Evolutionary conservation across 2,888 invertebrate species (phyloP).

Genomic region (Galerucella calmariensis): DNA sequence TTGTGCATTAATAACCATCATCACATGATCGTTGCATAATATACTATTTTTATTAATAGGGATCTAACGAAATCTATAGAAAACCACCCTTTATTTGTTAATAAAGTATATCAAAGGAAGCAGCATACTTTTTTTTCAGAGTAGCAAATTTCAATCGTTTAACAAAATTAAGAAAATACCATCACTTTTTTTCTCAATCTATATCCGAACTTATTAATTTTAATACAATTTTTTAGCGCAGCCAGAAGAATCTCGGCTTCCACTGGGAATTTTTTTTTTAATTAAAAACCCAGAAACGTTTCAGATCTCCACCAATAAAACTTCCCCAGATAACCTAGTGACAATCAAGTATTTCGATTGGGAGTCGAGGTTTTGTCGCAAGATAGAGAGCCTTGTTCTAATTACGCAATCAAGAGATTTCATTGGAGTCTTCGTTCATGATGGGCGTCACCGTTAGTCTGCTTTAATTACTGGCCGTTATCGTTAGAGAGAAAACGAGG

Average conservation of each 20-base stretch:
- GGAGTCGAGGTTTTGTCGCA: slow-evolving; percentile 54
- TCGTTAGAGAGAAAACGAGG: slow-evolving; percentile 30
- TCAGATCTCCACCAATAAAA: slow-evolving; percentile 32
- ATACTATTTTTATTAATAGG: too few relatives aligned
- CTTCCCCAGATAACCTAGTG: slow-evolving; percentile 52
- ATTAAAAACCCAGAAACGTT: slow-evolving; percentile 25
- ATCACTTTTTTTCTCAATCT: background rate
- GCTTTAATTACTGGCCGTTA: slow-evolving; percentile 63
- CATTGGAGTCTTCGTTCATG: slow-evolving; percentile 58
- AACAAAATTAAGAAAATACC: too few relatives aligned
- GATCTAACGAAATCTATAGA: too few relatives aligned
- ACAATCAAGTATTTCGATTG: slow-evolving; percentile 59
- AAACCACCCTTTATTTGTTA: too few relatives aligned
- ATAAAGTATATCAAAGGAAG: too few relatives aligned
- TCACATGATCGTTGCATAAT: too few relatives aligned
- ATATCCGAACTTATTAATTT: background rate
- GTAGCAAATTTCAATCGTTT: too few relatives aligned
- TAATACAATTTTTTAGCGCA: background rate
- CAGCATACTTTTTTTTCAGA: too few relatives aligned
- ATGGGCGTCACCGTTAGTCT: slow-evolving; percentile 56
- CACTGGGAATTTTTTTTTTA: slow-evolving; percentile 1
- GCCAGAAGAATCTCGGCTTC: background rate
- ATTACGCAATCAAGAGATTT: slow-evolving; percentile 63
- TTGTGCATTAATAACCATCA: too few relatives aligned
- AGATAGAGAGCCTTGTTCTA: slow-evolving; percentile 62